A percentile compares a stretch with the other conserved stretches of the same genome.
Conservation (phyloP, 1,140 invertebrate species). For the Scaptomyza hsui region DNA sequence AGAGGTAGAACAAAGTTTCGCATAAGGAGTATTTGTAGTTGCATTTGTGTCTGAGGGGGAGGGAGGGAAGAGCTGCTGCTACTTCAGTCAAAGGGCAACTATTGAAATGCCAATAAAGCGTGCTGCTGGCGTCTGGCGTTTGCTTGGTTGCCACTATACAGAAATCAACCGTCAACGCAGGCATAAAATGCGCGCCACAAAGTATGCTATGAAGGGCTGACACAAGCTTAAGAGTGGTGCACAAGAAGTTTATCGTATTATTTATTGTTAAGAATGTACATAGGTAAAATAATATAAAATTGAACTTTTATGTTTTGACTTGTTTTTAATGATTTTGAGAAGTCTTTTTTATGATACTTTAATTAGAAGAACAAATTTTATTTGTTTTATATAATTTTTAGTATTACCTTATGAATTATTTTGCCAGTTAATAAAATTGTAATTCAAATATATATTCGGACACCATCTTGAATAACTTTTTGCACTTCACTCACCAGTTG, state of each 20-base stretch:
- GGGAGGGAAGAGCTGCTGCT: conserved; percentile 3
- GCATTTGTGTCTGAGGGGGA: background rate
- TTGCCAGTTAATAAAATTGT: no score
- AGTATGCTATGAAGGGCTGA: conserved; percentile 57
- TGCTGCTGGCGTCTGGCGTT: conserved; percentile 48
- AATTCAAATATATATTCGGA: no score
- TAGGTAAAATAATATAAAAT: no score
- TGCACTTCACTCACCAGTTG: background rate
- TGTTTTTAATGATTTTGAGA: no score
- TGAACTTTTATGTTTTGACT: no score
- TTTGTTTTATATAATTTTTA: no score
- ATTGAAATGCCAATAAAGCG: conserved; percentile 79
- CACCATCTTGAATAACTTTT: no score
- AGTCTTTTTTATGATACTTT: no score
- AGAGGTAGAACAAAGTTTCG: background rate
- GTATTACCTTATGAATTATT: no score
- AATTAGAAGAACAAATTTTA: no score
- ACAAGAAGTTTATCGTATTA: background rate
- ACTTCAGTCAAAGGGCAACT: conserved; percentile 63
- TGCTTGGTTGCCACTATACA: conserved; percentile 29
- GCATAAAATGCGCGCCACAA: conserved; percentile 54
- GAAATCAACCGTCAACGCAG: conserved; percentile 24
- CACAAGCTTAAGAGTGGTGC: conserved; percentile 5
- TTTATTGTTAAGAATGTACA: no score
- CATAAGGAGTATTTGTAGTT: background rate